These are phyloP conservation scores for Neolamprologus fasciatus DNA, from an alignment of 2,113 vertebrate species.

Conservation along the genomic window DNA sequence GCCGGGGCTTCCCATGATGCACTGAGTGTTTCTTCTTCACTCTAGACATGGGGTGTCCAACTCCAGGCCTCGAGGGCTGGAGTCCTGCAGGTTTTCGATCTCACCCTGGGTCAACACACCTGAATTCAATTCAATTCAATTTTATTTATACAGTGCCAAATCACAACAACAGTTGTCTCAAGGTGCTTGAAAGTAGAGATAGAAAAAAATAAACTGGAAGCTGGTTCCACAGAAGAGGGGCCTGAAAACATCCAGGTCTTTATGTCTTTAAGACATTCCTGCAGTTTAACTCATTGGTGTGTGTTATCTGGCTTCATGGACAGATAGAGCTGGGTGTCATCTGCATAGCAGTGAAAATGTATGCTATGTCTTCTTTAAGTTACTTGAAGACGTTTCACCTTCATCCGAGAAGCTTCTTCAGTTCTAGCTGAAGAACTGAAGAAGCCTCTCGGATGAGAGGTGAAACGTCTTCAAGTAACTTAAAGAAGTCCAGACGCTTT, in stretches of 20 bases:
- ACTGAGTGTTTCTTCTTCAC: background rate
- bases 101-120: background rate
- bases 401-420: no score
- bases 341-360: rapidly evolving
- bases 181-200: background rate
- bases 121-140: background rate
- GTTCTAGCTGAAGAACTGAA: no score
- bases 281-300: background rate
- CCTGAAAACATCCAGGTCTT: background rate
- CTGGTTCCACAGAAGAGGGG: background rate
- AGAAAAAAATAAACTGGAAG: background rate
- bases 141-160: background rate
- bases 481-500: no score
- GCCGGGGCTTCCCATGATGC: background rate
- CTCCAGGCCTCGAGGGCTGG: background rate
- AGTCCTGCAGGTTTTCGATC: background rate
- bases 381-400: no score
- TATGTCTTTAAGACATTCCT: background rate
- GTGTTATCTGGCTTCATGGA: background rate
- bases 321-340: background rate
- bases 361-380: no score
- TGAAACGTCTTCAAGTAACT: no score
- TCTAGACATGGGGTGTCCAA: background rate
- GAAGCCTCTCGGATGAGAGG: no score
- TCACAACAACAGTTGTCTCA: background rate